These are phyloP conservation scores for Cottoperca gobio DNA, from an alignment of 2,797 vertebrate species.

Conservation along the genomic window DNA sequence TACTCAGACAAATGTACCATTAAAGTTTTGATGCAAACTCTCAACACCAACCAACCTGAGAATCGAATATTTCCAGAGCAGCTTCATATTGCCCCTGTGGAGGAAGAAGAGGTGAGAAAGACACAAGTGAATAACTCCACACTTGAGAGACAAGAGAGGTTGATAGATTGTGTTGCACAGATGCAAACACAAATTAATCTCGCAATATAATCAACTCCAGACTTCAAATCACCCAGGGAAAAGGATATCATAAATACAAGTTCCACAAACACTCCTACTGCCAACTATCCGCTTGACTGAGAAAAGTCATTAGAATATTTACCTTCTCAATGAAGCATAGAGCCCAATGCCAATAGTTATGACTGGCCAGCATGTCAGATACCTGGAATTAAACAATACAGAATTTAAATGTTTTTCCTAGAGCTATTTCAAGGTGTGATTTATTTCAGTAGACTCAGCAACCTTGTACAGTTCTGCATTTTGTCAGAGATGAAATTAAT, in stretches of 20 bases:
- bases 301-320: constrained; percentile 64
- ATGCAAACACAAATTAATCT: constrained; percentile 73
- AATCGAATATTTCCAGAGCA: constrained; percentile 90
- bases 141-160: constrained; percentile 23
- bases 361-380: constrained; percentile 90
- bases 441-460: not conserved
- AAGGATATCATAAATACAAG: constrained; percentile 60
- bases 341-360: constrained; percentile 99
- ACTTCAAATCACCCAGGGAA: constrained; percentile 60
- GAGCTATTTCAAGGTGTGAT: not conserved
- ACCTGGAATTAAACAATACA: constrained; percentile 77
- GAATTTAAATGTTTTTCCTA: constrained; percentile 1
- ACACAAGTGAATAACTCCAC: constrained; percentile 34
- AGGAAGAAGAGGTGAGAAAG: constrained; percentile 36
- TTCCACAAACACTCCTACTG: constrained; percentile 44
- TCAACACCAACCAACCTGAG: constrained; percentile 86
- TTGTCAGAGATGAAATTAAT: not conserved
- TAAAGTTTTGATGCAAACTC: constrained; percentile 12
- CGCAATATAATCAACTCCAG: constrained; percentile 66
- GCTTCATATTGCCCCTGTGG: constrained; percentile 92
- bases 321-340: constrained; percentile 95
- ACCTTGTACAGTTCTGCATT: not conserved
- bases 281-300: constrained; percentile 52
- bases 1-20: not conserved
- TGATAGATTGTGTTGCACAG: constrained; percentile 49